Percentiles rank a stretch among this genome's conserved stretches.
phyloP scores from a whole-genome alignment of 2,113 vertebrate genomes.

The Ondatra zibethicus region DNA sequence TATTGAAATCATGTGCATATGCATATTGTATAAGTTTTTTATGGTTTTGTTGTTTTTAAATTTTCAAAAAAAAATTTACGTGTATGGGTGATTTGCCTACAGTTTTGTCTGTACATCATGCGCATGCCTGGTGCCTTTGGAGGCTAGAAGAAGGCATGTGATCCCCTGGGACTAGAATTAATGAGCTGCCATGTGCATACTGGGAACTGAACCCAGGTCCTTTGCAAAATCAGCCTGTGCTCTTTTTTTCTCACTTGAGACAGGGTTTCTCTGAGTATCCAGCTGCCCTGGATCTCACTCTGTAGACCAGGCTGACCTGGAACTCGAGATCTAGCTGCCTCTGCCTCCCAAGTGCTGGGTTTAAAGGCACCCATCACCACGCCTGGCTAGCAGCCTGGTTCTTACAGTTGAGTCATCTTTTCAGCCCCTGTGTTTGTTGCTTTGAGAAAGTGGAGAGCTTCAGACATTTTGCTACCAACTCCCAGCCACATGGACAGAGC shows the following conservation, averaged over 20 bases:
- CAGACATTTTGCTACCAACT: constrained; percentile 32
- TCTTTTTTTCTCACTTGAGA: background rate
- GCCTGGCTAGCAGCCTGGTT: background rate
- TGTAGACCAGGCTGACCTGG: background rate
- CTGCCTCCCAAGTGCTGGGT: background rate
- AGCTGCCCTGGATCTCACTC: background rate
- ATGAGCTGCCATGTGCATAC: background rate
- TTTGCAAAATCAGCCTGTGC: too few relatives aligned
- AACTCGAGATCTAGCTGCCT: background rate
- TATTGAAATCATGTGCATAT: background rate
- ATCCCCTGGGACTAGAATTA: background rate
- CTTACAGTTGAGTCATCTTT: background rate
- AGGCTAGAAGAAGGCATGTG: background rate
- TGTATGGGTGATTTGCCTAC: background rate
- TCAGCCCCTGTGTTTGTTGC: background rate
- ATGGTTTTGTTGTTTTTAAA: background rate
- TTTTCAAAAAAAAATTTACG: background rate
- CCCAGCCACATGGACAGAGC: background rate
- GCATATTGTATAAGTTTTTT: background rate
- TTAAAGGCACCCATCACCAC: background rate
- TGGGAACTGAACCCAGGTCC: too few relatives aligned
- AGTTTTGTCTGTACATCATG: too few relatives aligned
- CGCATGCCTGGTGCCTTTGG: background rate
- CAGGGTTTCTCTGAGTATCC: background rate
- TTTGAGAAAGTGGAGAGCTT: background rate